Conservation (phyloP, 1,140 invertebrate species). For the Drosophila navojoa region DNA sequence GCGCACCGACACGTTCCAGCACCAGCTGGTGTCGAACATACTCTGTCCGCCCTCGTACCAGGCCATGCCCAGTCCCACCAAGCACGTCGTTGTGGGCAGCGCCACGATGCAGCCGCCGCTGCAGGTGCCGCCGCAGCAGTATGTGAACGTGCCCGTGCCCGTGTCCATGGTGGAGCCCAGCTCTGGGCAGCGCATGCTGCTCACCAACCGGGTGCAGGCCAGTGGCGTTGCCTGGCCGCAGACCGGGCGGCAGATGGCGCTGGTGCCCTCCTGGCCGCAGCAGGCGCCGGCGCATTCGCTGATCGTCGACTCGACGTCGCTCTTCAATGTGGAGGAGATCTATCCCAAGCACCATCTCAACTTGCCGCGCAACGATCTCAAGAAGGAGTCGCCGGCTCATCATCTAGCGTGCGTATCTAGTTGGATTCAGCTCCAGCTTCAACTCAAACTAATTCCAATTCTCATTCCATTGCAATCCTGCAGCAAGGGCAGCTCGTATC, state of each 20-base stretch:
- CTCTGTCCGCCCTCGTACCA: slow-evolving; percentile 95
- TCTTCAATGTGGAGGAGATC: slow-evolving; percentile 87
- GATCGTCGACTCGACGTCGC: slow-evolving; percentile 90
- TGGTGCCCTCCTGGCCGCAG: slow-evolving; percentile 95
- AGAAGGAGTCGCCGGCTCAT: slow-evolving; percentile 83
- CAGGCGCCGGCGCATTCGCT: slow-evolving; percentile 91
- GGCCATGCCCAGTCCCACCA: slow-evolving; percentile 91
- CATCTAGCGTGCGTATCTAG: slow-evolving; percentile 76
- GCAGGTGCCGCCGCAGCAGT: slow-evolving; percentile 90
- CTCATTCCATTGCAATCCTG: not conserved
- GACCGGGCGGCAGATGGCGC: slow-evolving; percentile 91
- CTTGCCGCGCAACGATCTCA: slow-evolving; percentile 83
- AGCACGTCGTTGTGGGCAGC: slow-evolving; percentile 94
- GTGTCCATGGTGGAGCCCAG: slow-evolving; percentile 94
- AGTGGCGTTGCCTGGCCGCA: slow-evolving; percentile 88
- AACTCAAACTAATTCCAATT: not conserved
- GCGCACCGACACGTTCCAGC: slow-evolving; percentile 91
- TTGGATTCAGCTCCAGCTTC: not conserved
- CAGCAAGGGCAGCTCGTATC: slow-evolving; percentile 82
- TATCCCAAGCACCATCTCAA: slow-evolving; percentile 84
- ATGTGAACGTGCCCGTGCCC: slow-evolving; percentile 89
- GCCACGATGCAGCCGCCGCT: slow-evolving; percentile 87
- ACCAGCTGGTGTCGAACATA: slow-evolving; percentile 95
- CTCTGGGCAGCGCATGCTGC: slow-evolving; percentile 88
- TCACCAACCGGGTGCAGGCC: slow-evolving; percentile 91